These are phyloP conservation scores for Menidia beryllina DNA, from an alignment of 2,113 vertebrate genomes.

Conservation along the genomic window DNA sequence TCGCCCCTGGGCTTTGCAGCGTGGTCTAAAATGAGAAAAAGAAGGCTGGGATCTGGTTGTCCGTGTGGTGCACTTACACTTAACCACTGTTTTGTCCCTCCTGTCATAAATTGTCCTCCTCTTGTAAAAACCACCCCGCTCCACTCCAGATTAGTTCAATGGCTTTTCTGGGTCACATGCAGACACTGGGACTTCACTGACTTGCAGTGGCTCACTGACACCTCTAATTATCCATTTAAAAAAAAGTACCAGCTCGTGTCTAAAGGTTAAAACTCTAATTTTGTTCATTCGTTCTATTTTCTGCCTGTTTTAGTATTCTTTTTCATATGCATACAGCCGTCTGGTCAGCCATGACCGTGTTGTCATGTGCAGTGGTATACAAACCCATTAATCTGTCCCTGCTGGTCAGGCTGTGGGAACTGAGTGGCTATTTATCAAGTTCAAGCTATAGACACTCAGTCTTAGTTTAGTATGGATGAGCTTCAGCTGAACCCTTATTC, in stretches of 20 bases:
- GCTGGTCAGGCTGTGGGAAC: conserved; percentile 37
- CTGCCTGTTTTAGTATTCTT: conserved; percentile 36
- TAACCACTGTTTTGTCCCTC: conserved; percentile 43
- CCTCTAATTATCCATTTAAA: neutral
- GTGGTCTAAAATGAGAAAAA: neutral
- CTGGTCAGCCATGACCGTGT: conserved; percentile 46
- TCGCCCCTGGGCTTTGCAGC: conserved; percentile 38
- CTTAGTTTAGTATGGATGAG: conserved; percentile 10
- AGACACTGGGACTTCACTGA: conserved; percentile 1
- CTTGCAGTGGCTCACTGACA: conserved; percentile 30
- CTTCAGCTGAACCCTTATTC: conserved; percentile 14
- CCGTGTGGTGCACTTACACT: conserved; percentile 20
- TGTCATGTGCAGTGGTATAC: conserved; percentile 51
- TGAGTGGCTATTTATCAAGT: conserved; percentile 26
- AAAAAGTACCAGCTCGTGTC: neutral
- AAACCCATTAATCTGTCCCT: conserved; percentile 41
- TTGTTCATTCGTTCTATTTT: neutral
- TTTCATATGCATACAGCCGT: conserved; percentile 48
- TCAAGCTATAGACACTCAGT: conserved; percentile 17
- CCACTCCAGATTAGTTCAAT: conserved; percentile 70
- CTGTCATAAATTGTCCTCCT: conserved; percentile 66
- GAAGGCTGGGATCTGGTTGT: conserved; percentile 35
- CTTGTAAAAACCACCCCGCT: conserved; percentile 48
- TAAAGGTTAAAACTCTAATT: neutral
- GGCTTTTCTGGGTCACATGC: conserved; percentile 51